Base-by-base conservation (phyloP, 2,113 vertebrate genomes). In the Morone saxatilis region DNA sequence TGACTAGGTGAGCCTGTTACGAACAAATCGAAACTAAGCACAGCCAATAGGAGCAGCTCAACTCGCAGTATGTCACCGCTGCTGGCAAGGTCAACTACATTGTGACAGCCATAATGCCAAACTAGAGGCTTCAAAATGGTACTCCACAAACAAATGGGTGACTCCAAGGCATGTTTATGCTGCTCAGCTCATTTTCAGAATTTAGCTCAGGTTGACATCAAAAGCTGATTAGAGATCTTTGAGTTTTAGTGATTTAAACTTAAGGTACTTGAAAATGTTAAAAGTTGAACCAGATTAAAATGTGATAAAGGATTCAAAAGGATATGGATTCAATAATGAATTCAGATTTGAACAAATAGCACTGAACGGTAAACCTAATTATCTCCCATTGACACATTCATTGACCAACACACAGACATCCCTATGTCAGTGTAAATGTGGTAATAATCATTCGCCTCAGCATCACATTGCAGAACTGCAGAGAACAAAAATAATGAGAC, bases 401-500 rank as follows among this genome's bases (percentile, higher is more conserved):
- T 1, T 31, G 38, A 38, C 54, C 36, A 51, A 47, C 62, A 20
- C 5, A 45, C 31, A 13, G 2, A 14, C 45, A 20, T 51, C 25
- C 50, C 47, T 10, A 8, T 31, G 71, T 51, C 17, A 31, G 12
- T 14, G 25, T 38, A 47, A 69, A 76, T 54, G 16, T 20, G 36
- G 12, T 51, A 53, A 54, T 17, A 76, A 50, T 59, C 7, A 22
- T 56, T 60, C 47, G 84, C 13, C 57, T 68, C 36, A 13, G 59
- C 47, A 84, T 85, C 22, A 71, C 75, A 76, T 5, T 48, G 38
- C 53, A 63, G 14, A 57, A 61, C 4, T 47, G 13, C n/a, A 22
- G 22, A 56, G 40, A 76, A 68, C 60, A n/a, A 73, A 78, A 76
- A 75, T 66, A 86, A 89, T 50, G 63, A 79, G 45, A 72, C 43